Conservation (phyloP, 2,797 vertebrate species). For the Rhinophrynus dorsalis region DNA sequence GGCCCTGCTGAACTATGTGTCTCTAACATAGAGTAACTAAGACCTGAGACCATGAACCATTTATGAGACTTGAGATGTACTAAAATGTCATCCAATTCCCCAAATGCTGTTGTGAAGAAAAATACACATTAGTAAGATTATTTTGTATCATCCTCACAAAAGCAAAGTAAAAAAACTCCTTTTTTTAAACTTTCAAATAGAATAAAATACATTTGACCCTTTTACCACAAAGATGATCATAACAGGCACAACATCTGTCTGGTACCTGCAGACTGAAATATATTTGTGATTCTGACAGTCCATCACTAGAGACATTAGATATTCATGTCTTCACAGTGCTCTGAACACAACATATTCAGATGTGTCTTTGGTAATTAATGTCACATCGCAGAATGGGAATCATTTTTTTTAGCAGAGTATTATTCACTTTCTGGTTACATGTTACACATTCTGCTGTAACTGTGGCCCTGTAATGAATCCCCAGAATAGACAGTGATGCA, state of each 20-base stretch:
- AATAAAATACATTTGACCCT: slow-evolving; percentile 32
- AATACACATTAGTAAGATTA: slow-evolving; percentile 4
- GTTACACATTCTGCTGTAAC: slow-evolving; percentile 26
- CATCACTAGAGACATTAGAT: slow-evolving; percentile 46
- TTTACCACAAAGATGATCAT: slow-evolving; percentile 21
- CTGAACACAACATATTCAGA: slow-evolving; percentile 40
- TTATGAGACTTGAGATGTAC: slow-evolving; percentile 23
- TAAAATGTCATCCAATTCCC: slow-evolving; percentile 40
- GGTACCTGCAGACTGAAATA: slow-evolving; percentile 20
- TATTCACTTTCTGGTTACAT: background rate
- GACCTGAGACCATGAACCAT: slow-evolving; percentile 31
- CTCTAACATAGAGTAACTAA: slow-evolving; percentile 13
- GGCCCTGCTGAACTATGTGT: slow-evolving; percentile 10
- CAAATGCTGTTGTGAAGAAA: slow-evolving; percentile 16
- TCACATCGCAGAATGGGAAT: slow-evolving; percentile 43
- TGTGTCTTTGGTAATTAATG: slow-evolving; percentile 53
- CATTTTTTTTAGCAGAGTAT: background rate
- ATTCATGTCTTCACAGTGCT: slow-evolving; percentile 28
- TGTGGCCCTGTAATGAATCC: slow-evolving; percentile 1
- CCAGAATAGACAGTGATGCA: background rate
- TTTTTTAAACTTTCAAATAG: slow-evolving; percentile 1
- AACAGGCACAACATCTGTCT: slow-evolving; percentile 33
- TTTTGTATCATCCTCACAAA: slow-evolving; percentile 4
- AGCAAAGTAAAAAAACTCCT: background rate
- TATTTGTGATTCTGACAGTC: slow-evolving; percentile 49